Conservation (phyloP, 2,888 invertebrate species). For the Orgyia antiqua region DNA sequence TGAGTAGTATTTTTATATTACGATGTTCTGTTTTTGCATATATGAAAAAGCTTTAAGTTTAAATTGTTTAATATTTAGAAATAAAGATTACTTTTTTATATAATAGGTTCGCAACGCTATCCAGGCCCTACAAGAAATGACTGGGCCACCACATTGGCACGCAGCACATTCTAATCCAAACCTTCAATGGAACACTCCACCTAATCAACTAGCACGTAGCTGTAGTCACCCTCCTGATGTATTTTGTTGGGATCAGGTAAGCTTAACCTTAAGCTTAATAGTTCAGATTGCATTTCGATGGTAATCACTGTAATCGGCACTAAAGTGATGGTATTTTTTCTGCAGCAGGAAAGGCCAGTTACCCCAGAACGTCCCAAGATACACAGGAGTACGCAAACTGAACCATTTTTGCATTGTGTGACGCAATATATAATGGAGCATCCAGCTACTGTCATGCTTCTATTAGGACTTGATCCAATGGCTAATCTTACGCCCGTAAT, state of each 20-base stretch:
- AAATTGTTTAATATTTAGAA: too few species aligned
- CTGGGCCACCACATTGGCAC: slow-evolving; percentile 81
- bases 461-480: slow-evolving; percentile 84
- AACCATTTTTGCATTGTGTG: slow-evolving; percentile 78
- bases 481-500: slow-evolving; percentile 58
- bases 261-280: neutral
- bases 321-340: slow-evolving; percentile 7
- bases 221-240: slow-evolving; percentile 92
- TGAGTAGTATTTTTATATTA: too few species aligned
- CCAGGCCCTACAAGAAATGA: slow-evolving; percentile 89
- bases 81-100: too few species aligned
- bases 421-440: slow-evolving; percentile 84
- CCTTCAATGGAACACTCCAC: slow-evolving; percentile 78
- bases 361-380: slow-evolving; percentile 62
- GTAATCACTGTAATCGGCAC: too few species aligned
- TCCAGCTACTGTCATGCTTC: slow-evolving; percentile 84
- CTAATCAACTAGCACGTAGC: slow-evolving; percentile 83
- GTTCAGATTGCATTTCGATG: neutral
- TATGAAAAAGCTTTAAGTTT: too few species aligned
- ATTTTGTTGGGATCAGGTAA: slow-evolving; percentile 84
- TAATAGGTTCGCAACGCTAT: slow-evolving; percentile 87
- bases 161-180: slow-evolving; percentile 92
- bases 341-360: slow-evolving; percentile 57
- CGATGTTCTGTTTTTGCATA: too few species aligned
- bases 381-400: slow-evolving; percentile 79